A percentile compares a stretch with the other conserved stretches of the same genome.
These are phyloP conservation scores for Drosophila pectinifera DNA, from an alignment of 1,140 invertebrate genomes.

Conservation along the genomic window DNA sequence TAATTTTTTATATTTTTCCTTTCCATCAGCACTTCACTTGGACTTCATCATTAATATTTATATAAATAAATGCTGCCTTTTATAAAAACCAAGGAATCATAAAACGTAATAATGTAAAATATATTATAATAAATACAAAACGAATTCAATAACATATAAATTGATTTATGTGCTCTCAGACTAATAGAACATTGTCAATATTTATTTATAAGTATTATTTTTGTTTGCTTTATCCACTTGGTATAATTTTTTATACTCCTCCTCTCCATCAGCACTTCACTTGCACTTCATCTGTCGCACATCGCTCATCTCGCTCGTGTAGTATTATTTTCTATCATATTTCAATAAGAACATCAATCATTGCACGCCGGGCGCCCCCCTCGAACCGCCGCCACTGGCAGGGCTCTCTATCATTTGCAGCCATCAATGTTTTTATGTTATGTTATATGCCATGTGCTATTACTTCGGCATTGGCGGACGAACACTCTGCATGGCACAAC, in stretches of 20 bases:
- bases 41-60: too few relatives aligned
- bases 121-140: not conserved
- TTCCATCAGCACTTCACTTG: constrained; percentile 21
- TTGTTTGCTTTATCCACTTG: not conserved
- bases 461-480: constrained; percentile 76
- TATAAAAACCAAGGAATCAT: too few relatives aligned
- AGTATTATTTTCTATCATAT: constrained; percentile 52
- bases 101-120: too few relatives aligned
- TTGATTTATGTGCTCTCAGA: not conserved
- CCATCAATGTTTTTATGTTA: constrained; percentile 79
- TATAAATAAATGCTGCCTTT: too few relatives aligned
- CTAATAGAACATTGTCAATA: not conserved
- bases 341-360: constrained; percentile 49
- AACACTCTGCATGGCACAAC: constrained; percentile 51
- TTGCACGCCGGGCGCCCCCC: not conserved
- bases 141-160: too few relatives aligned
- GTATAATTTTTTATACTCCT: not conserved
- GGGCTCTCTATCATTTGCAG: constrained; percentile 65
- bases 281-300: constrained; percentile 18
- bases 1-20: not conserved
- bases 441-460: constrained; percentile 72
- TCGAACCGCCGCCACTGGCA: constrained; percentile 12
- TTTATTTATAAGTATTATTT: not conserved
- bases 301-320: constrained; percentile 17
- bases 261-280: constrained; percentile 23